These are phyloP conservation scores for Julus scanicus DNA, from an alignment of 2,888 invertebrate genomes.

Conservation along the genomic window DNA sequence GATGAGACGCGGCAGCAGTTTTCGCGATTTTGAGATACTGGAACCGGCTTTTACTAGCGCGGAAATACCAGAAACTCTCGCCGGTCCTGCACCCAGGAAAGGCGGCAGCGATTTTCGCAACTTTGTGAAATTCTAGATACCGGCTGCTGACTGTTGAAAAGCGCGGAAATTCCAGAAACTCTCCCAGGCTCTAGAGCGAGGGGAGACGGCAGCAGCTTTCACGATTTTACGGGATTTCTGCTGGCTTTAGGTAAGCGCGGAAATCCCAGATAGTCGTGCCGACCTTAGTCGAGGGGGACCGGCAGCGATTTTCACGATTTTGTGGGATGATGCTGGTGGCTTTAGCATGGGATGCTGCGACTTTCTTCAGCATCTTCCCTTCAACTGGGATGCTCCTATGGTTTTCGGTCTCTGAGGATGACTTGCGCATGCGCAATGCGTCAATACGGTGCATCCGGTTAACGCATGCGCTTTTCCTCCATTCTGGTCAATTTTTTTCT, in stretches of 20 bases:
- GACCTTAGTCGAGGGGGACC: background rate
- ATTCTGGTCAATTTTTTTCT: background rate
- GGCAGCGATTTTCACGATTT: background rate
- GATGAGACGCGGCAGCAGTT: background rate
- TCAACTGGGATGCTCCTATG: background rate
- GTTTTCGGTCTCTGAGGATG: background rate
- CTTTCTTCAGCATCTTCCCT: slow-evolving; percentile 15
- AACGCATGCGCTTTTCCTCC: background rate
- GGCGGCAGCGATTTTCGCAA: no score
- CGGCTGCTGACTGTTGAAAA: no score
- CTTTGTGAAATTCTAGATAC: no score
- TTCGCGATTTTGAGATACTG: background rate
- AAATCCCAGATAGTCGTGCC: background rate
- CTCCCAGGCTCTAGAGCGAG: background rate
- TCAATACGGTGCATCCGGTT: background rate
- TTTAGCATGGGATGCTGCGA: background rate
- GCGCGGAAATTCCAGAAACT: background rate
- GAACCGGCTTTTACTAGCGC: background rate
- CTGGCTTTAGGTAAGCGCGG: background rate
- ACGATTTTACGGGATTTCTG: background rate
- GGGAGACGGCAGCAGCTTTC: background rate
- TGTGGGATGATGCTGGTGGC: background rate
- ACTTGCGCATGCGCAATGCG: background rate
- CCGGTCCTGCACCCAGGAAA: no score
- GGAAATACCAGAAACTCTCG: no score